phyloP scores from a whole-genome alignment of 2,113 vertebrate species.

The Axis porcinus region DNA sequence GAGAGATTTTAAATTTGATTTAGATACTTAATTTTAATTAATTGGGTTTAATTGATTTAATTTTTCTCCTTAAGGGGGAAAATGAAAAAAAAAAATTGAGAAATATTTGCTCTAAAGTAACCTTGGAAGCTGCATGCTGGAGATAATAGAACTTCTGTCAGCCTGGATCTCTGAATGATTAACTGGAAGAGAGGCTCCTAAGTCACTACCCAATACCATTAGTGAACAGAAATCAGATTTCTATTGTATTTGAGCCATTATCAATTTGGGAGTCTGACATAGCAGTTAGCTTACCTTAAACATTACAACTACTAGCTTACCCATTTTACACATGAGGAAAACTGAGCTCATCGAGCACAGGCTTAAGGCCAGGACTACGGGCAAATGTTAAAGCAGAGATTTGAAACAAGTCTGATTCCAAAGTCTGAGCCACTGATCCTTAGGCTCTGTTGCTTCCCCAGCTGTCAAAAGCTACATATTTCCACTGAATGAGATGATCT shows the following conservation, averaged over 20 bases:
- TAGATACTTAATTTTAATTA: conserved; percentile 50
- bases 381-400: not conserved
- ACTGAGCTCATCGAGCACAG: not conserved
- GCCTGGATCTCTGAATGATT: not conserved
- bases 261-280: not conserved
- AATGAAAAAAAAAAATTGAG: not conserved
- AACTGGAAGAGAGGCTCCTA: not conserved
- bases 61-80: not conserved
- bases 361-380: not conserved
- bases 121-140: not conserved
- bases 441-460: not conserved
- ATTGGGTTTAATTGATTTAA: conserved; percentile 48
- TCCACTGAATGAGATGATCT: not conserved
- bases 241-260: not conserved
- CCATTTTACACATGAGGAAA: not conserved
- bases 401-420: not conserved
- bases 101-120: conserved; percentile 1
- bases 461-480: not conserved
- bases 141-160: not conserved
- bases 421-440: not conserved
- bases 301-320: not conserved
- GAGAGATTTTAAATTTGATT: conserved; percentile 39
- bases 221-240: not conserved
- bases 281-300: not conserved
- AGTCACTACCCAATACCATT: not conserved